Percentiles rank a stretch among this genome's conserved stretches.
Conservation (phyloP, 2,113 vertebrate species). For the Tricholaema leucomelas region DNA sequence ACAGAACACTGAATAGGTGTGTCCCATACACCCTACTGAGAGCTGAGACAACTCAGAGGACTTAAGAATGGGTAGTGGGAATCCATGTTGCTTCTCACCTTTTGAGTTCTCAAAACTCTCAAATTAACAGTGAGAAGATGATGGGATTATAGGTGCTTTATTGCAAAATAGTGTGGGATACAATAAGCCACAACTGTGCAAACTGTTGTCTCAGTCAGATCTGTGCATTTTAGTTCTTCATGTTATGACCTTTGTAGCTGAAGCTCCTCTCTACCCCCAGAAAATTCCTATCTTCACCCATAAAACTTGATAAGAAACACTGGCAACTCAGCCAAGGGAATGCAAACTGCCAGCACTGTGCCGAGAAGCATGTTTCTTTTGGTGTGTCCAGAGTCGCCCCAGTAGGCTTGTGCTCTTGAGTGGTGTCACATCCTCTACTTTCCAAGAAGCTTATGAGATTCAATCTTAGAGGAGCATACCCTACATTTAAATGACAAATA, state of each 20-base stretch:
- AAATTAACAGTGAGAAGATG: background rate
- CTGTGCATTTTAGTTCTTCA: fast-evolving
- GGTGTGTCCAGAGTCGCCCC: background rate
- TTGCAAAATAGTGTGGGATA: background rate
- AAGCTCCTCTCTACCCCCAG: background rate
- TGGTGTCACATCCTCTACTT: background rate
- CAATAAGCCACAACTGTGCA: background rate
- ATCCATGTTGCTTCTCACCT: background rate
- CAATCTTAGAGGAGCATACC: background rate
- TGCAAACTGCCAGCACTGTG: background rate
- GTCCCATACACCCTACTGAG: fast-evolving
- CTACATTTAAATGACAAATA: background rate
- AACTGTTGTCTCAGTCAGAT: background rate
- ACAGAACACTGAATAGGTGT: background rate
- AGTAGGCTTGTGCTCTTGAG: background rate
- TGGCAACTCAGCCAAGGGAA: background rate
- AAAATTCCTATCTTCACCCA: background rate
- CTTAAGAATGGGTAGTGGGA: background rate
- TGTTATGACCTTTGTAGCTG: background rate
- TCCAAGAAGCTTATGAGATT: background rate
- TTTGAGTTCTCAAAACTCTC: background rate
- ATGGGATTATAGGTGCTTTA: background rate
- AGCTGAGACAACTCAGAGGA: background rate
- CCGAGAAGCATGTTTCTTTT: background rate
- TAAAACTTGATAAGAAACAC: background rate